Evolutionary conservation across 2,888 invertebrate species (phyloP).

Genomic region (Zele albiditarsus): DNA sequence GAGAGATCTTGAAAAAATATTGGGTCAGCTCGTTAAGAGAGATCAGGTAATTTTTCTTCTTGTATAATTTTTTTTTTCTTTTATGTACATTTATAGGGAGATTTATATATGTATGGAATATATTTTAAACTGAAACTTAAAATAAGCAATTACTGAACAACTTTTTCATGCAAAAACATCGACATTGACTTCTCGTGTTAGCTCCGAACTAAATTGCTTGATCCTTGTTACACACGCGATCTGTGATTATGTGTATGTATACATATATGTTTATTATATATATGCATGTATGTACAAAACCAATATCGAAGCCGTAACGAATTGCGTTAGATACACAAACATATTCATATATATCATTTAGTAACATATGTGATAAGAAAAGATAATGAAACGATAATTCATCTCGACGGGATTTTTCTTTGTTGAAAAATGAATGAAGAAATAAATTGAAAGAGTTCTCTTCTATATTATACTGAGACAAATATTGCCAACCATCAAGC

Average conservation of each 20-base stretch:
- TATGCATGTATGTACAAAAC: neutral
- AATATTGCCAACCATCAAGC: too few species aligned
- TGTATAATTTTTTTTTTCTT: neutral
- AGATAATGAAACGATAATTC: constrained; percentile 53
- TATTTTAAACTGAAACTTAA: neutral
- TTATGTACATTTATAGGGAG: neutral
- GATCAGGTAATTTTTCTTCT: neutral
- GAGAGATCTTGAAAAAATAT: neutral
- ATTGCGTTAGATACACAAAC: neutral
- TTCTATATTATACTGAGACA: too few species aligned
- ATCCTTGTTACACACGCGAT: neutral
- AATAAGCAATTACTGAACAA: constrained; percentile 3
- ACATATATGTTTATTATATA: too few species aligned
- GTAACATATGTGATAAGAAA: constrained; percentile 45
- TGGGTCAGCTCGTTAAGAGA: neutral
- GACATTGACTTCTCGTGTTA: neutral
- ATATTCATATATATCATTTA: constrained; percentile 1
- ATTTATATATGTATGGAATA: neutral
- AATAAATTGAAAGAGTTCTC: too few species aligned
- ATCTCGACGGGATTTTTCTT: constrained; percentile 37
- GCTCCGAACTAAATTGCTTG: neutral
- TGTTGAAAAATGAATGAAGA: too few species aligned
- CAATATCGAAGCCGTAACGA: constrained; percentile 19
- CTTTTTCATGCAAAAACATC: constrained; percentile 1
- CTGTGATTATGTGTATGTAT: neutral